phyloP scores from a whole-genome alignment of 2,888 invertebrate genomes.

The Ceratothoa steindachneri region DNA sequence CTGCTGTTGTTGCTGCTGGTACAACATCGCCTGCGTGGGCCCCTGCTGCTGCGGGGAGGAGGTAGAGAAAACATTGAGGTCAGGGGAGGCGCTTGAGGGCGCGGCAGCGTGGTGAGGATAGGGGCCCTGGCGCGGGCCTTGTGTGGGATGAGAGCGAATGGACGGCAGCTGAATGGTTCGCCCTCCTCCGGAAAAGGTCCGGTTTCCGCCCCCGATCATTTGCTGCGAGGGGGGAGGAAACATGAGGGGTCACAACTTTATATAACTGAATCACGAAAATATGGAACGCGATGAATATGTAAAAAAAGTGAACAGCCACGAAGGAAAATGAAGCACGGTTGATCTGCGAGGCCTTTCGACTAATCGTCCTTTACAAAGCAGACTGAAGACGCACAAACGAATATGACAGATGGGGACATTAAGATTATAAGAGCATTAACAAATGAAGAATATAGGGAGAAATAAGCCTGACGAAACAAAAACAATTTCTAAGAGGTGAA shows the following conservation, averaged over 20 bases:
- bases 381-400: no score
- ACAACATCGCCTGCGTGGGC: slow-evolving; percentile 19
- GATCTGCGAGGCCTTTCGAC: no score
- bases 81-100: slow-evolving; percentile 26
- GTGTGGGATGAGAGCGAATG: slow-evolving; percentile 36
- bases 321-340: no score
- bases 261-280: not conserved
- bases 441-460: not conserved
- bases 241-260: not conserved
- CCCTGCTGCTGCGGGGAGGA: slow-evolving; percentile 37
- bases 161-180: slow-evolving; percentile 29
- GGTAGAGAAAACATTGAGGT: slow-evolving; percentile 19
- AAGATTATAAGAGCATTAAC: not conserved
- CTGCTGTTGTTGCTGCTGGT: slow-evolving; percentile 32
- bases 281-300: not conserved
- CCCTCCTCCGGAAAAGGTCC: slow-evolving; percentile 27
- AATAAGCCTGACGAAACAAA: no score
- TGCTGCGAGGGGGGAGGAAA: not conserved
- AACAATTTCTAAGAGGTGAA: no score
- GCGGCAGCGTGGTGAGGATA: no score
- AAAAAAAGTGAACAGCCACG: no score
- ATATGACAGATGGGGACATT: no score
- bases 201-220: not conserved
- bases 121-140: slow-evolving; percentile 32
- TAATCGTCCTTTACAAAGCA: no score